phyloP scores from a whole-genome alignment of 2,113 vertebrate species.

The Pseudorhombus dupliciocellatus region DNA sequence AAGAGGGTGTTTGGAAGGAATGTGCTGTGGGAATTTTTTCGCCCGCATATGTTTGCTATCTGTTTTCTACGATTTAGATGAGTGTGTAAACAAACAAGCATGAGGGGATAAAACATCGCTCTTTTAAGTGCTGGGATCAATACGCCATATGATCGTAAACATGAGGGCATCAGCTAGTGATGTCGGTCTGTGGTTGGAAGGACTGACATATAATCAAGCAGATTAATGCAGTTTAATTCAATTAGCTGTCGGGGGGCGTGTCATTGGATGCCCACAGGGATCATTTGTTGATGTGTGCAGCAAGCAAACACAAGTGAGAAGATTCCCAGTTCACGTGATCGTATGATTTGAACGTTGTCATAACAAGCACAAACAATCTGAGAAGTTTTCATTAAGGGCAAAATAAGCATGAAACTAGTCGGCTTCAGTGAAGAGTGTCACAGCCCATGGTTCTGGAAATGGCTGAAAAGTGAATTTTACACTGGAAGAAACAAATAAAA shows the following conservation, averaged over 20 bases:
- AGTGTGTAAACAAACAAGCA: slow-evolving; percentile 72
- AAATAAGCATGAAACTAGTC: slow-evolving; percentile 31
- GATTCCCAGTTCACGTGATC: slow-evolving; percentile 59
- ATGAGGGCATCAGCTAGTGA: slow-evolving; percentile 62
- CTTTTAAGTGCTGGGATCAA: slow-evolving; percentile 72
- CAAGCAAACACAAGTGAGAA: slow-evolving; percentile 40
- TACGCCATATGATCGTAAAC: slow-evolving; percentile 70
- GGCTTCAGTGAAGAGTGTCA: slow-evolving; percentile 29
- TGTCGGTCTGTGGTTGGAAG: slow-evolving; percentile 50
- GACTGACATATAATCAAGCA: slow-evolving; percentile 52
- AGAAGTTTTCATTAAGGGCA: slow-evolving; percentile 74
- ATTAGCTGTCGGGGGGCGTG: slow-evolving; percentile 58
- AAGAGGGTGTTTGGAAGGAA: slow-evolving; percentile 59
- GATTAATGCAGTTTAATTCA: slow-evolving; percentile 74
- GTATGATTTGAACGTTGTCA: slow-evolving; percentile 56
- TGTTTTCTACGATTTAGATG: slow-evolving; percentile 57
- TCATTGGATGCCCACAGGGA: slow-evolving; percentile 56
- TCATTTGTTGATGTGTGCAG: slow-evolving; percentile 65
- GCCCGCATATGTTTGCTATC: slow-evolving; percentile 56
- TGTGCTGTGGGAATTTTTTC: slow-evolving; percentile 66
- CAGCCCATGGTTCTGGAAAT: slow-evolving; percentile 32
- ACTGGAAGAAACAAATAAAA: slow-evolving; percentile 54
- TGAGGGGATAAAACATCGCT: slow-evolving; percentile 59
- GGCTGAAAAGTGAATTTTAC: slow-evolving; percentile 34
- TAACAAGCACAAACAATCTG: slow-evolving; percentile 68